A percentile compares a stretch with the other conserved stretches of the same genome.
These are phyloP conservation scores for Zosterops pallidus DNA, from an alignment of 2,113 vertebrate genomes.

Conservation along the genomic window DNA sequence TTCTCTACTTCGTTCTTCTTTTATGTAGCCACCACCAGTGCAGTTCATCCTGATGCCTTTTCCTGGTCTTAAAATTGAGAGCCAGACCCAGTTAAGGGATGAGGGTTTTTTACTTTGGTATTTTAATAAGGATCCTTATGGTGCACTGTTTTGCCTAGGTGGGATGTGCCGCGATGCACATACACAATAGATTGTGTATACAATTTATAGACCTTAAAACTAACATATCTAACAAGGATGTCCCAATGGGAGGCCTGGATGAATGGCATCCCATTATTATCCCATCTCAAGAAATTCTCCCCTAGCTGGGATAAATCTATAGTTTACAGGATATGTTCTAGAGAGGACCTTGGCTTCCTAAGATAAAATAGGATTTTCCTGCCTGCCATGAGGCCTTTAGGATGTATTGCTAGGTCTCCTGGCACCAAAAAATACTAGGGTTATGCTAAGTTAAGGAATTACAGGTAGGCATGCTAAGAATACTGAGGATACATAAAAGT, in stretches of 20 bases:
- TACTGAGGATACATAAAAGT: neutral
- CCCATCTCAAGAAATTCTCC: neutral
- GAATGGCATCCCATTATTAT: neutral
- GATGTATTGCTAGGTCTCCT: neutral
- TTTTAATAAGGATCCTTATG: neutral
- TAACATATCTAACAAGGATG: neutral
- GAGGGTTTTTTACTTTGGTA: neutral
- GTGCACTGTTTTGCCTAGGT: neutral
- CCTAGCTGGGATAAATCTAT: too few relatives aligned
- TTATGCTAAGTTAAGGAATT: neutral
- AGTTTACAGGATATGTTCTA: neutral
- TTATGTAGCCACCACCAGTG: neutral
- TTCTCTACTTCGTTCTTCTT: neutral
- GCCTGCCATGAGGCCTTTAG: neutral
- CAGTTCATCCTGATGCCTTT: neutral
- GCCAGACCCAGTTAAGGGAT: neutral
- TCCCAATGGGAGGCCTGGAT: neutral
- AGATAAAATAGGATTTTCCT: neutral
- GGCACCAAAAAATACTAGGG: neutral
- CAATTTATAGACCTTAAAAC: neutral
- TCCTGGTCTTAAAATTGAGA: neutral
- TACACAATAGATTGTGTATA: neutral
- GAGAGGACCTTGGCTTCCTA: too few relatives aligned
- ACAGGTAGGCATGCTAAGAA: neutral
- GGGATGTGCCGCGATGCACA: fast-evolving